A percentile compares a stretch with the other conserved stretches of the same genome.
Evolutionary conservation across 2,797 vertebrate genomes (phyloP).

Genomic region (Amblyopsis hoosieri): DNA sequence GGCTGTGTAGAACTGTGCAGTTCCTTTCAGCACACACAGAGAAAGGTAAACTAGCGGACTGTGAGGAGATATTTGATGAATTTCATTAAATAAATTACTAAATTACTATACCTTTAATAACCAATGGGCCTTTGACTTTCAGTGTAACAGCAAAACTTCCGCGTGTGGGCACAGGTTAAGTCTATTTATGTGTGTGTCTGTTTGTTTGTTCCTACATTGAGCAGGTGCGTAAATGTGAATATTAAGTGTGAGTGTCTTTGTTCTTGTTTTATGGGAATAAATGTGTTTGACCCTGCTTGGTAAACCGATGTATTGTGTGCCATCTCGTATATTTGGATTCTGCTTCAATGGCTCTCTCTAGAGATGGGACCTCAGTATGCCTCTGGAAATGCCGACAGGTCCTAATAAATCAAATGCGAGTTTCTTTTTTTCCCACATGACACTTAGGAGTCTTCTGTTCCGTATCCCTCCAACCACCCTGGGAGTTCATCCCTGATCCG

Average conservation of each 20-base stretch:
- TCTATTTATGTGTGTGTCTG: background rate
- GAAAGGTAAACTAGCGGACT: too few relatives aligned
- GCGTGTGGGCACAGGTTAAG: background rate
- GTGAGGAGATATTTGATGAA: too few relatives aligned
- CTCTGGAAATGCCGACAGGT: slow-evolving; percentile 17
- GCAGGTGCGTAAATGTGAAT: background rate
- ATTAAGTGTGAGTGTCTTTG: background rate
- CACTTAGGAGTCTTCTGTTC: slow-evolving; percentile 17
- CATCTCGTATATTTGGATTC: slow-evolving; percentile 17
- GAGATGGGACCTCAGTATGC: slow-evolving; percentile 24
- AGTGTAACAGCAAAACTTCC: background rate
- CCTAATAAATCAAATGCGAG: slow-evolving; percentile 47
- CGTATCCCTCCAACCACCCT: slow-evolving; percentile 19
- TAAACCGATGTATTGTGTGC: slow-evolving; percentile 41
- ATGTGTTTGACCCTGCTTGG: slow-evolving; percentile 23
- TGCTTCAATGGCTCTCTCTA: slow-evolving; percentile 30
- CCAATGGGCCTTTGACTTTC: background rate
- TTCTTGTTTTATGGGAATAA: slow-evolving; percentile 13
- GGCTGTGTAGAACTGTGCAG: too few relatives aligned
- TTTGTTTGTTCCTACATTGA: background rate
- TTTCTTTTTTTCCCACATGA: slow-evolving; percentile 15
- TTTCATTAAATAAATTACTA: background rate
- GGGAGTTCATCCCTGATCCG: slow-evolving; percentile 21
- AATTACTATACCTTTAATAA: background rate
- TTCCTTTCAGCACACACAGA: too few relatives aligned